These are phyloP conservation scores for Rapana venosa DNA, from an alignment of 2,888 invertebrate species.

Conservation along the genomic window DNA sequence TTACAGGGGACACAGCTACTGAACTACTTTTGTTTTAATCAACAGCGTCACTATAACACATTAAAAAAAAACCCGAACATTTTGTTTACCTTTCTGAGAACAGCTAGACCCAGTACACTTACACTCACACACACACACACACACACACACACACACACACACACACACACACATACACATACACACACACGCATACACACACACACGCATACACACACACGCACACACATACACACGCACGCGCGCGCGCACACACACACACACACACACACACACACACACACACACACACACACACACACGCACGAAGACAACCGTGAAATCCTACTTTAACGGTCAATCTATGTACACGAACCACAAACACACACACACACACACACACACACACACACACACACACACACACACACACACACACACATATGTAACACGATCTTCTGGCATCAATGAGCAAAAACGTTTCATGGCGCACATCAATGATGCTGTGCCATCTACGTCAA, in stretches of 20 bases:
- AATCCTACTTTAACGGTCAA: too few species aligned
- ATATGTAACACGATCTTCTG: too few species aligned
- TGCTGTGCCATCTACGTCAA: too few species aligned
- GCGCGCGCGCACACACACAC: background rate
- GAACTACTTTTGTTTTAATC: too few species aligned
- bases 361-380: background rate
- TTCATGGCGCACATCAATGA: too few species aligned
- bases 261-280: background rate
- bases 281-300: background rate
- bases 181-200: background rate
- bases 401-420: slow-evolving; percentile 1
- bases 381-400: slow-evolving; percentile 1
- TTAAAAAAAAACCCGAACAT: too few species aligned
- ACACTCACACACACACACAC: background rate
- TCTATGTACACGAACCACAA: too few species aligned
- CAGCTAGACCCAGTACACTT: background rate
- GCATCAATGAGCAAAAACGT: too few species aligned
- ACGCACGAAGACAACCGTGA: background rate
- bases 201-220: background rate
- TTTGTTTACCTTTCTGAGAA: too few species aligned
- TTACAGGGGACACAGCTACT: too few species aligned
- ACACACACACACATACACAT: slow-evolving; percentile 18
- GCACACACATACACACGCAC: background rate
- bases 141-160: background rate
- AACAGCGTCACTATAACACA: too few species aligned